Evolutionary conservation across 2,888 invertebrate species (phyloP).

Genomic region (Caenorhabditis afra): DNA sequence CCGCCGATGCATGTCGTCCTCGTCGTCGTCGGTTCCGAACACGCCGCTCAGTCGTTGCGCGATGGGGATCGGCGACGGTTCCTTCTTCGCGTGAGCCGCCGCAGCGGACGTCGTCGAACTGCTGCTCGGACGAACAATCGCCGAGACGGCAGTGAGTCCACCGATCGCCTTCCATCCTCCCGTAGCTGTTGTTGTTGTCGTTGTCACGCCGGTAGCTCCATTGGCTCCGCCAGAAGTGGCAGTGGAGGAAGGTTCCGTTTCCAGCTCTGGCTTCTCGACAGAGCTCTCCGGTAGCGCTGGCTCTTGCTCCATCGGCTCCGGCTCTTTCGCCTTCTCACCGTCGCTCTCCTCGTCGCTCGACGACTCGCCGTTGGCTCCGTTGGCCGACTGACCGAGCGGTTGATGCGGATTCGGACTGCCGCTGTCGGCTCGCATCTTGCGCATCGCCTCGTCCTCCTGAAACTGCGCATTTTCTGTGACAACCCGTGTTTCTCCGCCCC

Average conservation of each 20-base stretch:
- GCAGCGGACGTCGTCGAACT: background rate
- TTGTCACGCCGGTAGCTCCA: too few relatives aligned
- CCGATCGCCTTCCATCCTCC: constrained; percentile 57
- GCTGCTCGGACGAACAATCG: constrained; percentile 18
- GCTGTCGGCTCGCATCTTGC: constrained; percentile 68
- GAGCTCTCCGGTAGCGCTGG: constrained; percentile 7
- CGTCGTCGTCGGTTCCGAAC: constrained; percentile 76
- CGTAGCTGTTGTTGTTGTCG: background rate
- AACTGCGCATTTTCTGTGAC: too few relatives aligned
- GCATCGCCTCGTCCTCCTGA: constrained; percentile 72
- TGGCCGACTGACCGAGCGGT: constrained; percentile 67
- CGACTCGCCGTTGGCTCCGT: constrained; percentile 30
- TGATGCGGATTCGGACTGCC: constrained; percentile 76
- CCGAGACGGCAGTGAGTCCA: constrained; percentile 4
- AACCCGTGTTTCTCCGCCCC: too few relatives aligned
- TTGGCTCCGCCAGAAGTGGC: too few relatives aligned
- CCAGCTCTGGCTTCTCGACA: too few relatives aligned
- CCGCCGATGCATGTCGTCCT: constrained; percentile 68
- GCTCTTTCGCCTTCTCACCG: constrained; percentile 28
- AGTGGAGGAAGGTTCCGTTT: too few relatives aligned
- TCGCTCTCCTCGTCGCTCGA: constrained; percentile 50
- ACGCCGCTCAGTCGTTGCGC: constrained; percentile 68
- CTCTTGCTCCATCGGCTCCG: constrained; percentile 2
- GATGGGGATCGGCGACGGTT: constrained; percentile 40
- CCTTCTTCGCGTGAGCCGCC: constrained; percentile 5